Conservation (phyloP, 2,113 vertebrate species). For the Thymallus thymallus region DNA sequence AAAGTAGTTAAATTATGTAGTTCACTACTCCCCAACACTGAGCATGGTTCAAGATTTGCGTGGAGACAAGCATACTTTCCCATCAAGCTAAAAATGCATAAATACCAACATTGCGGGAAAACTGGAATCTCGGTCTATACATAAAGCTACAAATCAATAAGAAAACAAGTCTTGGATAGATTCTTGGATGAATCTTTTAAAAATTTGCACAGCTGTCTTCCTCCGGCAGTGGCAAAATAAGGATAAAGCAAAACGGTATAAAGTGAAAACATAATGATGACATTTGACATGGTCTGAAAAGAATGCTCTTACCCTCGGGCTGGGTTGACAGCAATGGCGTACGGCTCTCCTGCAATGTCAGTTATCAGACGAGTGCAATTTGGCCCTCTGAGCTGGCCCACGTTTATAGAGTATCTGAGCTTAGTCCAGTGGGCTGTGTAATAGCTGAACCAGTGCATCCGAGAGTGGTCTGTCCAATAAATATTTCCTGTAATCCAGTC, state of each 20-base stretch:
- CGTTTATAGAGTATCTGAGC: slow-evolving; percentile 94
- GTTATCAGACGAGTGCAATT: slow-evolving; percentile 95
- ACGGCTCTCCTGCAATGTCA: slow-evolving; percentile 93
- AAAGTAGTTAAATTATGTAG: too few species aligned
- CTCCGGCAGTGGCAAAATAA: background rate
- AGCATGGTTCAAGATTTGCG: too few species aligned
- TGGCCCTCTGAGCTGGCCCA: slow-evolving; percentile 90
- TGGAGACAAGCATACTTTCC: too few species aligned
- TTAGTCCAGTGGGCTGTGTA: slow-evolving; percentile 99
- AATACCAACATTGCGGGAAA: too few species aligned
- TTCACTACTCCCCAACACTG: too few species aligned
- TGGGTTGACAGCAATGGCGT: slow-evolving; percentile 93
- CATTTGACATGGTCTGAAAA: background rate
- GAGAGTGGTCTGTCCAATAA: slow-evolving; percentile 98
- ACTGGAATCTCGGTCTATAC: too few species aligned
- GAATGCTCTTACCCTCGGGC: slow-evolving; percentile 80
- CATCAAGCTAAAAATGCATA: too few species aligned
- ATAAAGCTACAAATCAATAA: background rate
- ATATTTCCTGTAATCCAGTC: slow-evolving; percentile 97
- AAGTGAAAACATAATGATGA: slow-evolving; percentile 6
- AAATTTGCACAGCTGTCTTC: background rate
- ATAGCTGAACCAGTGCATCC: slow-evolving; percentile 99
- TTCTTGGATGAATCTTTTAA: background rate
- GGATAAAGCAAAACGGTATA: background rate
- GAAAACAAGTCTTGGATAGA: background rate